phyloP scores from a whole-genome alignment of 2,888 invertebrate genomes.

The Tinea pellionella region DNA sequence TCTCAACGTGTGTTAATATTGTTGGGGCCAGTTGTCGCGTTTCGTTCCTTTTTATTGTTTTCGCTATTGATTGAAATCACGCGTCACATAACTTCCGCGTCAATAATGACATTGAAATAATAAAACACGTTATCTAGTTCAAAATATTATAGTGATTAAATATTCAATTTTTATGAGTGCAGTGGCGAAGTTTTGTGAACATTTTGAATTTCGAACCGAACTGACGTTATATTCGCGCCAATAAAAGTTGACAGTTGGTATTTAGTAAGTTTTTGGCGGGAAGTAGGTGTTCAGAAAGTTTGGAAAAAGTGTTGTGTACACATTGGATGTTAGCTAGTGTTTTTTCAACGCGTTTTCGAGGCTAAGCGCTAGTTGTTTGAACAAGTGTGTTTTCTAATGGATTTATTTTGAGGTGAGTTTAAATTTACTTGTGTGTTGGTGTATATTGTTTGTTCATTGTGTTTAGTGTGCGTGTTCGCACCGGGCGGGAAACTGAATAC shows the following conservation, averaged over 20 bases:
- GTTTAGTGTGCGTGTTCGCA: conserved; percentile 64
- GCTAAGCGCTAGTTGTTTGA: conserved; percentile 70
- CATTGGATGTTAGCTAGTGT: conserved; percentile 60
- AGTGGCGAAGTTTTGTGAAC: conserved; percentile 20
- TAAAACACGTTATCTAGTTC: neutral
- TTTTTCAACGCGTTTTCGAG: conserved; percentile 70
- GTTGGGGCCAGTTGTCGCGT: conserved; percentile 54
- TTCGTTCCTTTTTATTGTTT: conserved; percentile 40
- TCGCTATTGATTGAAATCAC: conserved; percentile 47
- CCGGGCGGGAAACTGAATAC: conserved; percentile 69
- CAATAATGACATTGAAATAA: conserved; percentile 1
- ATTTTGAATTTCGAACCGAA: conserved; percentile 27
- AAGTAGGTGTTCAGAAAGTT: conserved; percentile 56
- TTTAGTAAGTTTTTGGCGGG: conserved; percentile 39
- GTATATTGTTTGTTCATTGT: conserved; percentile 65
- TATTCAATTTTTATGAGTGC: neutral
- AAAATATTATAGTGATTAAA: neutral
- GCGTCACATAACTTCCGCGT: conserved; percentile 33
- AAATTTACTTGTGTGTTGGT: conserved; percentile 67
- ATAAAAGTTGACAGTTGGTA: conserved; percentile 3
- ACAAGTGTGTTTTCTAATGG: conserved; percentile 71
- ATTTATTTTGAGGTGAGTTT: conserved; percentile 71
- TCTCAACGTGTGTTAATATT: conserved; percentile 63
- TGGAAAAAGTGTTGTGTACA: conserved; percentile 48
- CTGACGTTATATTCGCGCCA: conserved; percentile 12